Base-by-base conservation (phyloP, 2,113 vertebrate genomes). In the Rhodinocichla rosea region DNA sequence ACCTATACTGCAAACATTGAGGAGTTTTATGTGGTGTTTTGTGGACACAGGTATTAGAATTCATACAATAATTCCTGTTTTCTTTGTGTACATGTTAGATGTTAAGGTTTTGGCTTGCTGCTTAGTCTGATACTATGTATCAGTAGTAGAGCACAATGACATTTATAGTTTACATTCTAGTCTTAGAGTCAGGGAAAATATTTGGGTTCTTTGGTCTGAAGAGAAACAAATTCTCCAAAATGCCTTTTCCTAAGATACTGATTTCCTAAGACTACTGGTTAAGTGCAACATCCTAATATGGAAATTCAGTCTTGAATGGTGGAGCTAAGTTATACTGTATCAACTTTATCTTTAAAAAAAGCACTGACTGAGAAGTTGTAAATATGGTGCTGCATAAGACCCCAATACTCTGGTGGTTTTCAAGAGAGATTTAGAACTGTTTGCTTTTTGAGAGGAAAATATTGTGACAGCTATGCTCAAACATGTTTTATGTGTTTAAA, bases 401-500 rank as follows among this genome's bases (percentile, higher is more conserved):
- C 50, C 47, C 67, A 44, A 33, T 60, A 67, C 47, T 59, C 24
- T 39, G n/a, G 21, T 0, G 5, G n/a, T 64, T 89, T 73, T 53
- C 35, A 49, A 32, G 24, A 24, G 76, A 80, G 53, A 64, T 87
- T 83, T 77, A 76, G n/a, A 81, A 37, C 53, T 68, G 35, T 90
- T 92, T 87, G 78, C 26, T 59, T 91, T 86, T 71, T 81, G 59
- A 91, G 87, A 63, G 59, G 59, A 47, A 93, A 95, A 77, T 84
- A 73, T 22, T 73, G 47, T 77, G 87, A 59, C 69, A 93, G 75
- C 53, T 84, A 11, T 35, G 69, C 42, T 91, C 68, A 85, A 81
- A 77, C 64, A 10, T 73, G 63, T 62, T 91, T 77, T 81, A 47
- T 73, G 37, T 62, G 64, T 69, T 88, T 81, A 71, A 55, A 87